phyloP scores from a whole-genome alignment of 2,797 vertebrate species.

The Pantherophis vulpinus region DNA sequence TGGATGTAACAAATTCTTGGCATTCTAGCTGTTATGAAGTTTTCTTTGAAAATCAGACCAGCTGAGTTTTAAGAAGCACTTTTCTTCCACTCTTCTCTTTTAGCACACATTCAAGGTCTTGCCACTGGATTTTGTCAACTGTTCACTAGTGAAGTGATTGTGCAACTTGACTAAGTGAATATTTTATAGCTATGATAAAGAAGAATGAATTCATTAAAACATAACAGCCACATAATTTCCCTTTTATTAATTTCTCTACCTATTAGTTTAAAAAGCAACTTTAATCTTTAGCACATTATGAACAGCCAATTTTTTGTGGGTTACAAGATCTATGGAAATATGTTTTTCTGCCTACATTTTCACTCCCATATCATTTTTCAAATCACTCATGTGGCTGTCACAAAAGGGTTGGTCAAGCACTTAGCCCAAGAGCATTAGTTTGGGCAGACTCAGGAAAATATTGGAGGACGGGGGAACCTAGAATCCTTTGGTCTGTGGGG shows the following conservation, averaged over 20 bases:
- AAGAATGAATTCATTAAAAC: neutral
- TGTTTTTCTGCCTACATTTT: neutral
- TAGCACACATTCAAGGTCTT: neutral
- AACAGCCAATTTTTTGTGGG: neutral
- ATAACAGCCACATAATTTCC: neutral
- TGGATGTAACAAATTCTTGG: neutral
- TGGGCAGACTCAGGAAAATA: too few species aligned
- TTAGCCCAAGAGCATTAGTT: neutral
- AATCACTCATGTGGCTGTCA: neutral
- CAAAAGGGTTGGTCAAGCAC: neutral
- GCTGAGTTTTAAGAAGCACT: neutral
- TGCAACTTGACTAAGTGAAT: neutral
- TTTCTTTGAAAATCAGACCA: neutral
- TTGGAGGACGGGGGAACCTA: too few species aligned
- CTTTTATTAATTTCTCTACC: neutral
- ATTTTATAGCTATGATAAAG: neutral
- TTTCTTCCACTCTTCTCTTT: neutral
- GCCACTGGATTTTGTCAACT: neutral
- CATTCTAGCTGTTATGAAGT: neutral
- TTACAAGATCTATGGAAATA: neutral
- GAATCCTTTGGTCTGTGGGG: too few species aligned
- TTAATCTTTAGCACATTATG: neutral
- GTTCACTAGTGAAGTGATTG: neutral
- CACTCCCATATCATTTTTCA: neutral
- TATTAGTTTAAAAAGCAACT: neutral